Conservation (phyloP, 2,797 vertebrate genomes). For the Schizopygopsis pylzovi region DNA sequence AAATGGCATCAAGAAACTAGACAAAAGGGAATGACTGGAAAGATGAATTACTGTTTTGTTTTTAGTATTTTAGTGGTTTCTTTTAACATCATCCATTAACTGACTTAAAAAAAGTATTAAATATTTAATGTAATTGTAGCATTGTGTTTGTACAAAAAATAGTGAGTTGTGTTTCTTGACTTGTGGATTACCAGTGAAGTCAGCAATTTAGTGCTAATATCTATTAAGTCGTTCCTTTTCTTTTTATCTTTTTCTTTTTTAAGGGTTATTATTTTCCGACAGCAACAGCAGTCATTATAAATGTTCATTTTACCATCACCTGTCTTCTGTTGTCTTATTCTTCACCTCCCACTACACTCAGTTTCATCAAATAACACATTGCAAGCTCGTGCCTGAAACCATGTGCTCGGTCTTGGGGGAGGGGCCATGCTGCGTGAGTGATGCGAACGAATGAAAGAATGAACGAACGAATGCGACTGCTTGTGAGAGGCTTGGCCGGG, state of each 20-base stretch:
- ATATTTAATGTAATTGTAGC: conserved; percentile 90
- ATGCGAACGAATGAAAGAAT: conserved; percentile 26
- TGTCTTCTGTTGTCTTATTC: conserved; percentile 98
- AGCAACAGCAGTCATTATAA: conserved; percentile 94
- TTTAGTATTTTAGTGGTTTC: conserved; percentile 87
- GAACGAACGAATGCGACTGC: conserved; percentile 49
- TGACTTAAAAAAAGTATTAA: conserved; percentile 87
- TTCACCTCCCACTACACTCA: conserved; percentile 87
- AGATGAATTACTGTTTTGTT: conserved; percentile 84
- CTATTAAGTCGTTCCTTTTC: conserved; percentile 88
- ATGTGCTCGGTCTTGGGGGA: conserved; percentile 66
- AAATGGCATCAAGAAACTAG: conserved; percentile 78
- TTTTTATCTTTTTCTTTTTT: conserved; percentile 74
- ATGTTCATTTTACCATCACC: conserved; percentile 97
- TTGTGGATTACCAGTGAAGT: conserved; percentile 92
- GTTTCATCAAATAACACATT: conserved; percentile 88
- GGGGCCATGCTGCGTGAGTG: conserved; percentile 61
- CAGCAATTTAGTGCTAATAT: conserved; percentile 91
- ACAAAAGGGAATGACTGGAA: conserved; percentile 86
- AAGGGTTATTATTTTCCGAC: conserved; percentile 86
- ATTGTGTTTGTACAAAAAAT: conserved; percentile 89
- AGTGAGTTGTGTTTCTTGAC: conserved; percentile 93
- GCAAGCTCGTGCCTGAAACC: conserved; percentile 81
- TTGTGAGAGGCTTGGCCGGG: conserved; percentile 68
- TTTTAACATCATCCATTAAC: conserved; percentile 90